phyloP scores from a whole-genome alignment of 1,140 invertebrate genomes.

The Drosophila mayri region DNA sequence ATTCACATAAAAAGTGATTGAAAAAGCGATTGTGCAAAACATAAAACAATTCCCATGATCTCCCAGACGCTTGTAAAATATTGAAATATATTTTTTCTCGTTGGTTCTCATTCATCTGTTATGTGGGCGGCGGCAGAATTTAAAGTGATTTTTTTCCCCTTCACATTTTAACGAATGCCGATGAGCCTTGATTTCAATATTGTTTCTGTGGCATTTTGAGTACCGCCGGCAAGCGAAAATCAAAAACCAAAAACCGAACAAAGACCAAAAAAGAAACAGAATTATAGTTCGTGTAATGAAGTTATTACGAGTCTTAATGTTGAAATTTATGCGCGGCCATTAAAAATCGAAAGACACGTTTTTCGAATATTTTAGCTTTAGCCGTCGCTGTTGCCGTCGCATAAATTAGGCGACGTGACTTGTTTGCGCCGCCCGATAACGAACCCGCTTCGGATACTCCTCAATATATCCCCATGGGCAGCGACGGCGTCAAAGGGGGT shows the following conservation, averaged over 20 bases:
- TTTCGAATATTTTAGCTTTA: slow-evolving; percentile 77
- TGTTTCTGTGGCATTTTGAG: slow-evolving; percentile 51
- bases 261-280: slow-evolving; percentile 49
- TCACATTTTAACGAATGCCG: slow-evolving; percentile 37
- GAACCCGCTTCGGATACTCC: slow-evolving; percentile 39
- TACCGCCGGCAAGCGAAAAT: slow-evolving; percentile 32
- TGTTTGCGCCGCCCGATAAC: slow-evolving; percentile 74
- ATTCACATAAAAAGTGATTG: neutral
- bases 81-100: neutral
- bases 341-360: slow-evolving; percentile 83
- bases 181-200: slow-evolving; percentile 39
- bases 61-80: neutral
- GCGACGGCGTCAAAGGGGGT: slow-evolving; percentile 11
- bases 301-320: slow-evolving; percentile 81
- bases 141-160: slow-evolving; percentile 15
- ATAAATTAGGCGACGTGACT: slow-evolving; percentile 83
- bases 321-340: slow-evolving; percentile 81
- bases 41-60: slow-evolving; percentile 12
- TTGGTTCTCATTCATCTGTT: neutral
- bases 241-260: slow-evolving; percentile 19
- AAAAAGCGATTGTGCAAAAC: neutral
- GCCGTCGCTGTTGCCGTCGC: slow-evolving; percentile 63
- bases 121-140: slow-evolving; percentile 13
- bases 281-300: slow-evolving; percentile 82
- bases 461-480: slow-evolving; percentile 28